Conservation (phyloP, 1,140 invertebrate genomes). For the Drosophila lacertosa region DNA sequence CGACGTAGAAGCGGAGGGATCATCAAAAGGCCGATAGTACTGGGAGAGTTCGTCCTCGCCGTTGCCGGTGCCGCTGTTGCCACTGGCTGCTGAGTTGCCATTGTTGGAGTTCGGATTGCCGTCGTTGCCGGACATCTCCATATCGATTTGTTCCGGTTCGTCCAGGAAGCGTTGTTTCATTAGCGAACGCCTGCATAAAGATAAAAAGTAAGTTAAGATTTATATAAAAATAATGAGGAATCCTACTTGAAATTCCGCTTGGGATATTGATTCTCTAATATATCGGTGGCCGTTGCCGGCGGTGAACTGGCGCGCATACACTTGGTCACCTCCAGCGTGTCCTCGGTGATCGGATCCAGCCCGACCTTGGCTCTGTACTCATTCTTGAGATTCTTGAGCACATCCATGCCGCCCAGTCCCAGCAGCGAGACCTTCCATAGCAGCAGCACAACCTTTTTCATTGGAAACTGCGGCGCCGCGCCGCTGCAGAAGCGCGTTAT, state of each 20-base stretch:
- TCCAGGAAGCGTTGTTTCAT: conserved; percentile 96
- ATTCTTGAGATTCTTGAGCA: conserved; percentile 90
- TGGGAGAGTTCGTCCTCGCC: conserved; percentile 85
- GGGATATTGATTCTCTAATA: conserved; percentile 94
- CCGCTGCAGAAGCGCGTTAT: conserved; percentile 97
- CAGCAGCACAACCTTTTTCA: conserved; percentile 98
- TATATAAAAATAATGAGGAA: background rate
- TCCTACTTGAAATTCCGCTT: conserved; percentile 87
- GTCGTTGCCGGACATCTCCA: conserved; percentile 85
- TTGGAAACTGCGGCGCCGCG: conserved; percentile 97
- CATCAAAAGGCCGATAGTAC: conserved; percentile 85
- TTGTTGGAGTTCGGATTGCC: conserved; percentile 62
- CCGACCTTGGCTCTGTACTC: conserved; percentile 89
- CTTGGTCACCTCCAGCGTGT: conserved; percentile 96
- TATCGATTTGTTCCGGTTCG: conserved; percentile 91
- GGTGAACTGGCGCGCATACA: conserved; percentile 97
- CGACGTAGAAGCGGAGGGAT: conserved; percentile 71
- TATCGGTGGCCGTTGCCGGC: conserved; percentile 95
- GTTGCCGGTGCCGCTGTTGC: conserved; percentile 62
- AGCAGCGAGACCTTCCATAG: conserved; percentile 97
- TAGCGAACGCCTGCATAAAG: conserved; percentile 58
- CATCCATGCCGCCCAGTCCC: conserved; percentile 94
- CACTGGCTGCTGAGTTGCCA: conserved; percentile 27
- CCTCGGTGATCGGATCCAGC: conserved; percentile 92
- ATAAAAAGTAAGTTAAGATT: background rate